Conservation (phyloP, 2,888 invertebrate genomes). For the Sympetrum striolatum region DNA sequence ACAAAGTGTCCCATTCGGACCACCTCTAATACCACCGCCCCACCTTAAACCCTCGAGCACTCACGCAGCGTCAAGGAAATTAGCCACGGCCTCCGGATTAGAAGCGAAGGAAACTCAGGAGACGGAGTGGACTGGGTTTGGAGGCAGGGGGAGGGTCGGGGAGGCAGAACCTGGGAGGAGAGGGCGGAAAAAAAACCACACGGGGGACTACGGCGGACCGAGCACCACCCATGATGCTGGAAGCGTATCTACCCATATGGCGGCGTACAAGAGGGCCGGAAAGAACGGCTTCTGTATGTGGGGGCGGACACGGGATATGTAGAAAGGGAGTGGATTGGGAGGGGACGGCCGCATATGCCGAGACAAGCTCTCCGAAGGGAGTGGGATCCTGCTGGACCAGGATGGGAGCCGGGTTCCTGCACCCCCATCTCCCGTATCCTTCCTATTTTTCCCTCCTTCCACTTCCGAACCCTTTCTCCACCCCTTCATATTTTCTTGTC, state of each 20-base stretch:
- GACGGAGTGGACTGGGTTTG: neutral
- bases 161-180: neutral
- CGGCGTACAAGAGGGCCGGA: neutral
- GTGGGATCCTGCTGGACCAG: neutral
- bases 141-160: neutral
- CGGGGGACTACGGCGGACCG: neutral
- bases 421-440: neutral
- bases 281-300: neutral
- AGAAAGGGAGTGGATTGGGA: neutral
- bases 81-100: constrained; percentile 18
- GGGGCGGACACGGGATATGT: neutral
- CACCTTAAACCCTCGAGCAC: neutral
- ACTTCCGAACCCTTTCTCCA: neutral
- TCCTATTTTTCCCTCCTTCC: neutral
- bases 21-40: neutral
- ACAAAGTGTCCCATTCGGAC: neutral
- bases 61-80: constrained; percentile 3
- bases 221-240: neutral
- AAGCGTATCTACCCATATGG: neutral
- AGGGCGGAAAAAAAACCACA: neutral
- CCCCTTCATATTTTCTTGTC: neutral
- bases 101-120: neutral
- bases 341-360: constrained; percentile 21
- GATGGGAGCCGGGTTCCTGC: neutral
- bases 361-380: constrained; percentile 15